phyloP scores from a whole-genome alignment of 2,797 vertebrate genomes.

The Danio tinwini region DNA sequence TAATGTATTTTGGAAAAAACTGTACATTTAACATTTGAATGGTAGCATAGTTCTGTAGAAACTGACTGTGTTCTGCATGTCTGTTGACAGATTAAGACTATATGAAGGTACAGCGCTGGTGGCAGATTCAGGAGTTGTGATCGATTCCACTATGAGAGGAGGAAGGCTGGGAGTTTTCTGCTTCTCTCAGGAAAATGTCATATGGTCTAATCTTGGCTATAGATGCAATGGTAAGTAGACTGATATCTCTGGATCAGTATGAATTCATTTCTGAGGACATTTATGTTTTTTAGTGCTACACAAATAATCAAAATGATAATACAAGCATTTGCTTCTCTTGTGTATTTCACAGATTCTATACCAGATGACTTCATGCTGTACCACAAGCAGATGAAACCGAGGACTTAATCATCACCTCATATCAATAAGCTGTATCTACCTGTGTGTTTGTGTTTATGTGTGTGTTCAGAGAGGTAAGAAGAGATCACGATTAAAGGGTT shows the following conservation, averaged over 20 bases:
- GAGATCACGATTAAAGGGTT: neutral
- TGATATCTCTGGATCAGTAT: neutral
- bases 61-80: slow-evolving; percentile 73
- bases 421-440: neutral
- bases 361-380: slow-evolving; percentile 82
- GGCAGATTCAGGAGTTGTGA: slow-evolving; percentile 84
- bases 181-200: slow-evolving; percentile 89
- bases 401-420: slow-evolving; percentile 15
- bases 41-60: slow-evolving; percentile 61
- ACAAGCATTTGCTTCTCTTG: neutral
- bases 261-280: neutral
- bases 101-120: slow-evolving; percentile 83
- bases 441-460: slow-evolving; percentile 9
- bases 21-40: slow-evolving; percentile 62
- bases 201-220: slow-evolving; percentile 88
- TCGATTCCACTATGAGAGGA: slow-evolving; percentile 85
- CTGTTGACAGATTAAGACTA: slow-evolving; percentile 77
- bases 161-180: slow-evolving; percentile 87
- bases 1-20: too few species aligned
- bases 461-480: slow-evolving; percentile 15
- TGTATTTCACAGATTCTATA: slow-evolving; percentile 75
- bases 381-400: slow-evolving; percentile 68
- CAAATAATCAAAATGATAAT: too few species aligned
- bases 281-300: neutral
- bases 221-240: slow-evolving; percentile 82